Percentiles rank a stretch among this genome's conserved stretches.
Evolutionary conservation across 1,140 invertebrate species (phyloP).

Genomic region (Scylla paramamosain): DNA sequence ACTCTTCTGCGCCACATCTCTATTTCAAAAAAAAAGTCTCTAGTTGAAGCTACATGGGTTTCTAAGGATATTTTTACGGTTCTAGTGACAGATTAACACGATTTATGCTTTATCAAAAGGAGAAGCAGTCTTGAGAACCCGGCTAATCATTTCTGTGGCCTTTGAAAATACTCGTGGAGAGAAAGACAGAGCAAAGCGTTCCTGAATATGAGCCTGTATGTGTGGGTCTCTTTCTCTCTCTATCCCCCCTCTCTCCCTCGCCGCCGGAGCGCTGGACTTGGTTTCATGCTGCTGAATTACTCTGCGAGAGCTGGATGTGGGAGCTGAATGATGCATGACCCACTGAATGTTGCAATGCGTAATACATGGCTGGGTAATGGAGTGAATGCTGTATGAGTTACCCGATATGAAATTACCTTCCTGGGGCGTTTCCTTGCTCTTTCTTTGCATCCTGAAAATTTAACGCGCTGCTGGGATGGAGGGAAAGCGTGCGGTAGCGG

Average conservation of each 20-base stretch:
- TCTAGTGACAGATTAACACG: too few species aligned
- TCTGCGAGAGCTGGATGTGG: background rate
- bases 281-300: background rate
- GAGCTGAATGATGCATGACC: conserved; percentile 7
- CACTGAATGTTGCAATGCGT: background rate
- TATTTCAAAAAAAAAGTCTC: too few species aligned
- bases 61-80: too few species aligned
- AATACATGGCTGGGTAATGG: background rate
- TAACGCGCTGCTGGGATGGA: background rate
- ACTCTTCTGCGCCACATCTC: background rate
- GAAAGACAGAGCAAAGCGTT: too few species aligned
- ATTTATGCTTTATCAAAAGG: too few species aligned
- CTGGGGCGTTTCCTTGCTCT: background rate
- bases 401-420: conserved; percentile 22
- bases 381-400: conserved; percentile 11
- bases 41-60: too few species aligned
- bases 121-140: too few species aligned
- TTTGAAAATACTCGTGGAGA: too few species aligned
- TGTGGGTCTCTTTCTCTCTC: background rate
- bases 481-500: background rate
- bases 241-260: background rate
- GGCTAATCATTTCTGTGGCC: too few species aligned
- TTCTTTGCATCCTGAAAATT: conserved; percentile 23
- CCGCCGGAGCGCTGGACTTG: conserved; percentile 2
- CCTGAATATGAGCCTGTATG: background rate